Base-by-base conservation (phyloP, 2,797 vertebrate species). In the Alosa sapidissima region DNA sequence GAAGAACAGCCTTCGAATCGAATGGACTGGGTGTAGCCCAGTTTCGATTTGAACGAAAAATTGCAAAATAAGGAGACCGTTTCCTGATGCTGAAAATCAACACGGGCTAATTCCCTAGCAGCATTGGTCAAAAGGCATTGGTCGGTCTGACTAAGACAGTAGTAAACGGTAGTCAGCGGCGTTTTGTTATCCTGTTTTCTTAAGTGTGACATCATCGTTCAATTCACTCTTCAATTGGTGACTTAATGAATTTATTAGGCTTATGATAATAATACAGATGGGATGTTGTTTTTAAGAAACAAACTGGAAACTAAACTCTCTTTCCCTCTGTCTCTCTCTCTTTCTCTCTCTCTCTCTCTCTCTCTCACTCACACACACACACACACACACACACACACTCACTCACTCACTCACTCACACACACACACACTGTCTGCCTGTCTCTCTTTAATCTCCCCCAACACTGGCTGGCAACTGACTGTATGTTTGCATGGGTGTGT, bases 351-450 rank as follows among this genome's bases (percentile, higher is more conserved):
- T 52, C 51, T 11, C 51, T 52, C 51, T 52, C 51, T 11, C 52
- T 13, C 51, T 10, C 51, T 10, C 5, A 0, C 51, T 10, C 51
- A 0, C 51, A 62, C 65, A 81, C 58, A 83, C 58, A 83, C 55
- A 65, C 82, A 65, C 58, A 62, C 84, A 85, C 13, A 84, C 65
- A 83, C 88, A 82, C 82, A 83, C 85, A 85, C 47, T 86, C 72
- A n/a, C 78, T 81, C 78, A 84, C 60, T 82, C 51, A 85, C 54
- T 51, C 81, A 82, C 10, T 49, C 65, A 87, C 85, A 86, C 41
- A 41, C 16, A 84, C 65, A 81, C 48, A 68, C 81, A n/a, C 33
- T n/a, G n/a, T n/a, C n/a, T 55, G 54, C 19, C 14, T 55, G 14
- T 55, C 54, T 55, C 14, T 19, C 54, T 55, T 55, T 55, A 55